Evolutionary conservation across 2,888 invertebrate genomes (phyloP), one percentile per base, ranked within the genome.

Genomic region (Uropetala carovei): DNA sequence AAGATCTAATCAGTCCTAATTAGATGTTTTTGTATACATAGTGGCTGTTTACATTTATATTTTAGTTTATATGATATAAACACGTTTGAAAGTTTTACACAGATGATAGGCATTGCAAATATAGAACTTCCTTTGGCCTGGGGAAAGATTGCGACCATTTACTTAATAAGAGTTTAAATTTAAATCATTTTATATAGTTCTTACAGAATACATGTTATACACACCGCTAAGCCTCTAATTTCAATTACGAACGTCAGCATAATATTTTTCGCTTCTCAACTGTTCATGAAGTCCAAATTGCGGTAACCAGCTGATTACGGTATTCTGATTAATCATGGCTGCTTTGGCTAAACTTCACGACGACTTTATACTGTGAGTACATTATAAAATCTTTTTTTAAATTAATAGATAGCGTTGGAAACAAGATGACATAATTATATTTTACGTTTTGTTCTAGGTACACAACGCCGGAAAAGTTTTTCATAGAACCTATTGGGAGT

Each of bases 381-480:
- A n/a, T 58, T 14, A 59, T 11, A 13, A 64, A 68, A 11, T 14
- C 18, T 83, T 56, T 89, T 22, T 59, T 89, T n/a, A n/a, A 4
- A 30, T 86, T 60, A 10, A 18, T 60, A n/a, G 7, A 11, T 18
- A 43, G 43, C n/a, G n/a, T 56, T 10, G 92, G 18, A 60, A 18
- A 91, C 86, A 83, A 92, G 30, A 89, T 64, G 43, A 64, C 18
- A 85, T 89, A 85, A 93, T 92, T 91, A 92, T 89, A 83, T 92
- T 92, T 92, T 93, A 93, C 92, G 92, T 93, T 93, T 93, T 93
- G 5, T 96, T 96, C 92, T 94, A 98, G 98, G 94, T 98, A 98
- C 94, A 97, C 97, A 93, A 98, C 98, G n/a, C 96, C 97, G 92
- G 99, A 99, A 94, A 98, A 97, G 95, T 98, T 99, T 95, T 98